A percentile compares a stretch with the other conserved stretches of the same genome.
phyloP scores from a whole-genome alignment of 2,113 vertebrate genomes.

The Salminus brasiliensis region DNA sequence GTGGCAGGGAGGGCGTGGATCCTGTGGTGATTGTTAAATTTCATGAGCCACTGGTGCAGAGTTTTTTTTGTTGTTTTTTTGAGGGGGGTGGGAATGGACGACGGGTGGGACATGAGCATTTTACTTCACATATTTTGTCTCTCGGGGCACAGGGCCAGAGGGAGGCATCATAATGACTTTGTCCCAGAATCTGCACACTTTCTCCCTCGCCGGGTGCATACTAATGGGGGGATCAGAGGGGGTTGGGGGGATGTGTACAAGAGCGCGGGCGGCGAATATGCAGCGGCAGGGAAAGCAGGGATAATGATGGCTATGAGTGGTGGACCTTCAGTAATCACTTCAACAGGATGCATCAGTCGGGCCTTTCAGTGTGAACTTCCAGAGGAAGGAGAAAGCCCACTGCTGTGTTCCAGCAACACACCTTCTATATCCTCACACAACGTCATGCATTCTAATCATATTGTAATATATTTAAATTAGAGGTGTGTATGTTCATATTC shows the following conservation, averaged over 20 bases:
- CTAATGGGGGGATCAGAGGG: slow-evolving; percentile 30
- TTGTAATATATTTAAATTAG: background rate
- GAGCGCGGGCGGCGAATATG: slow-evolving; percentile 7
- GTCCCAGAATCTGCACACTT: slow-evolving; percentile 34
- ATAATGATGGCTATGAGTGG: slow-evolving; percentile 36
- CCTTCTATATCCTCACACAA: background rate
- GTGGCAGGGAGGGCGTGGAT: slow-evolving; percentile 10
- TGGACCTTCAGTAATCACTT: slow-evolving; percentile 34
- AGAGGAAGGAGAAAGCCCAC: background rate
- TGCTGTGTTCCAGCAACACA: slow-evolving; percentile 12
- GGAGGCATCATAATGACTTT: slow-evolving; percentile 45
- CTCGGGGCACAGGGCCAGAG: slow-evolving; percentile 24
- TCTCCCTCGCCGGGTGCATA: slow-evolving; percentile 35
- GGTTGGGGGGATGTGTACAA: background rate
- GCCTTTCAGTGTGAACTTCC: slow-evolving; percentile 12
- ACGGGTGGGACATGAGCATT: background rate
- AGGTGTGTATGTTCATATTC: background rate
- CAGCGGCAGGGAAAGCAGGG: background rate
- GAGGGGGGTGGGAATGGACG: background rate
- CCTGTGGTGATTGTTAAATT: slow-evolving; percentile 54
- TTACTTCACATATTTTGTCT: slow-evolving; percentile 28
- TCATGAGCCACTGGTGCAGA: slow-evolving; percentile 51
- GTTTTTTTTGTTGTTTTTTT: slow-evolving; percentile 24
- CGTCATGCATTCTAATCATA: background rate
- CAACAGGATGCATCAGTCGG: slow-evolving; percentile 34